Evolutionary conservation across 2,888 invertebrate species (phyloP).

Genomic region (Oscheius sp.): DNA sequence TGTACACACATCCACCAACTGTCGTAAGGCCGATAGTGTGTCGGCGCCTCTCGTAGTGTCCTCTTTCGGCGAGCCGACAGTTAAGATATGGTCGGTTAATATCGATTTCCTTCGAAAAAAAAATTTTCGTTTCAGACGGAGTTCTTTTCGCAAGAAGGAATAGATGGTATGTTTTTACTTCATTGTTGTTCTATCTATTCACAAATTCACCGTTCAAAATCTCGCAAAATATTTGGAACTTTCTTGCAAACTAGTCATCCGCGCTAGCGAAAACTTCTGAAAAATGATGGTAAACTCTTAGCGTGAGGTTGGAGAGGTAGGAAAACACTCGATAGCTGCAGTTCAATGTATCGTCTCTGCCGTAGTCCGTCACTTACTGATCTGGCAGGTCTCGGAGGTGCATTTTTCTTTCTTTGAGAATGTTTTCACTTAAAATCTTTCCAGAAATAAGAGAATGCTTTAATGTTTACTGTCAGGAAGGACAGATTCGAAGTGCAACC

Average conservation of each 20-base stretch:
- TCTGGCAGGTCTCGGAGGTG: conserved; percentile 11
- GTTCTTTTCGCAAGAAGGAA: conserved; percentile 40
- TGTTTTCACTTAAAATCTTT: not conserved
- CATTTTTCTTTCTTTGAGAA: not conserved
- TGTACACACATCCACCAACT: conserved; percentile 9
- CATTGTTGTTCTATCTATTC: not conserved
- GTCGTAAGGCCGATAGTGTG: conserved; percentile 9
- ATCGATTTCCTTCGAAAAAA: conserved; percentile 7
- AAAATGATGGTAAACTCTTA: not conserved
- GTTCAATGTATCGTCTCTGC: conserved; percentile 14
- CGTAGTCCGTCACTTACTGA: conserved; percentile 9
- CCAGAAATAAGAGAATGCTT: conserved; percentile 54
- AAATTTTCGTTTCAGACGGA: conserved; percentile 38
- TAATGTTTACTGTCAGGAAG: conserved; percentile 47
- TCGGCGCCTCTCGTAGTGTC: not conserved
- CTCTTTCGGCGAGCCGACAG: not conserved
- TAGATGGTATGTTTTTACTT: conserved; percentile 48
- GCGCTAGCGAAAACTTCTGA: not conserved
- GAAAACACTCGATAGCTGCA: conserved; percentile 4
- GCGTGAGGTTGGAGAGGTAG: conserved; percentile 22
- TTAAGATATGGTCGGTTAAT: conserved; percentile 18
- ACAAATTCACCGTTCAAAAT: not conserved
- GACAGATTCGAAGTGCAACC: conserved; percentile 35
- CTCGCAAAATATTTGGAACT: no score
- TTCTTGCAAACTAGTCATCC: no score